These are phyloP conservation scores for human DNA, from an alignment of 2,113 vertebrate genomes.

Conservation along the genomic window DNA sequence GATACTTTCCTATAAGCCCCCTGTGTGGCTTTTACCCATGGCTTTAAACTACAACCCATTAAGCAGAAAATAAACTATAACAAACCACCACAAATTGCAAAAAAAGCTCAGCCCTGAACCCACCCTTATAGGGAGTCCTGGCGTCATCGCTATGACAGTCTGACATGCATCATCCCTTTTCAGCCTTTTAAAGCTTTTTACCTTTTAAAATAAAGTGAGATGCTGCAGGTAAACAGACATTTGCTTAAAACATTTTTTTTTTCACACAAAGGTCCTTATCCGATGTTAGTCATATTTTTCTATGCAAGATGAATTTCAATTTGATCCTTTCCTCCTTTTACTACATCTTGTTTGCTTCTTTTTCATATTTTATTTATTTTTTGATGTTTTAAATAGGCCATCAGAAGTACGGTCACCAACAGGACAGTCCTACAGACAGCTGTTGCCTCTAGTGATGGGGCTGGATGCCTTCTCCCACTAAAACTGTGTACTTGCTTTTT, in stretches of 20 bases:
- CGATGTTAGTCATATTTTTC: background rate
- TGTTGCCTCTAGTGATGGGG: background rate
- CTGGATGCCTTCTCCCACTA: background rate
- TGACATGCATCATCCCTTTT: background rate
- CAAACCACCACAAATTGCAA: background rate
- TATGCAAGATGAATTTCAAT: background rate
- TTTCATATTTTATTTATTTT: background rate
- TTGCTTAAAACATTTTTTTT: background rate
- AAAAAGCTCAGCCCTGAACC: background rate
- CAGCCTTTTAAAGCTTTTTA: background rate
- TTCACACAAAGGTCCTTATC: background rate
- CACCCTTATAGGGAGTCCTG: background rate
- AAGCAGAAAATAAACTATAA: slow-evolving; percentile 6
- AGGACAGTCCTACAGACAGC: background rate
- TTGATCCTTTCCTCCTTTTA: background rate
- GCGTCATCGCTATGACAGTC: background rate
- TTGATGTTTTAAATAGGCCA: background rate
- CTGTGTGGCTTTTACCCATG: background rate
- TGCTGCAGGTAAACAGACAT: background rate
- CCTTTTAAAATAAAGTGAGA: slow-evolving; percentile 1
- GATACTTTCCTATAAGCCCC: background rate
- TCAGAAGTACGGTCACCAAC: background rate
- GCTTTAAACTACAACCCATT: slow-evolving; percentile 28
- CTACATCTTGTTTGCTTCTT: background rate
- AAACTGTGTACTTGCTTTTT: background rate